phyloP scores from a whole-genome alignment of 2,888 invertebrate species.

The Brenthis hecate region DNA sequence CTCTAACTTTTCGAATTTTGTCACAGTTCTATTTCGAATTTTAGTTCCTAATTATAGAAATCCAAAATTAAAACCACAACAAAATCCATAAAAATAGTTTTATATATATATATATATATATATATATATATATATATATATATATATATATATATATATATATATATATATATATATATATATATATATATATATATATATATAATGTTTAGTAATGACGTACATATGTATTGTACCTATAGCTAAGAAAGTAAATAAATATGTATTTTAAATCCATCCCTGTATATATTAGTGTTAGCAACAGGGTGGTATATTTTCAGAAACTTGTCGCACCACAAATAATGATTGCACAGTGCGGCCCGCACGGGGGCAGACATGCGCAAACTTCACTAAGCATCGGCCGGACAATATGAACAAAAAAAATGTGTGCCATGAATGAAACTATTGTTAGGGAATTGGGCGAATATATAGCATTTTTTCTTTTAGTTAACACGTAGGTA shows the following conservation, averaged over 20 bases:
- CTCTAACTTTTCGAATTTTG: too few species aligned
- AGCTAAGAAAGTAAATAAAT: neutral
- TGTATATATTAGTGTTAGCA: slow-evolving; percentile 71
- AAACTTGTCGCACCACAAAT: slow-evolving; percentile 70
- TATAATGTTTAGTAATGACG: too few species aligned
- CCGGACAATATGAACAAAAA: slow-evolving; percentile 31
- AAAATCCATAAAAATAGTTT: too few species aligned
- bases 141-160: too few species aligned
- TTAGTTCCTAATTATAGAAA: too few species aligned
- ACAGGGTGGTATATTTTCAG: slow-evolving; percentile 76
- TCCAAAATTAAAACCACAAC: too few species aligned
- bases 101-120: too few species aligned
- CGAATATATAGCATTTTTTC: slow-evolving; percentile 9
- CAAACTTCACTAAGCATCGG: slow-evolving; percentile 51
- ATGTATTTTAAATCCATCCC: slow-evolving; percentile 50
- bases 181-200: too few species aligned
- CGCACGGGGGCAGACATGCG: slow-evolving; percentile 63
- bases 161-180: too few species aligned
- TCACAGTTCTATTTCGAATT: too few species aligned
- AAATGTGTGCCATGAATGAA: slow-evolving; percentile 11
- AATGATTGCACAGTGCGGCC: slow-evolving; percentile 49
- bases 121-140: too few species aligned
- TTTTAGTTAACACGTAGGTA: neutral
- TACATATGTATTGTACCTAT: too few species aligned
- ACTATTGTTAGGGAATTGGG: neutral